phyloP scores from a whole-genome alignment of 2,797 vertebrate species.

The Brachyrhaphis roseni region DNA sequence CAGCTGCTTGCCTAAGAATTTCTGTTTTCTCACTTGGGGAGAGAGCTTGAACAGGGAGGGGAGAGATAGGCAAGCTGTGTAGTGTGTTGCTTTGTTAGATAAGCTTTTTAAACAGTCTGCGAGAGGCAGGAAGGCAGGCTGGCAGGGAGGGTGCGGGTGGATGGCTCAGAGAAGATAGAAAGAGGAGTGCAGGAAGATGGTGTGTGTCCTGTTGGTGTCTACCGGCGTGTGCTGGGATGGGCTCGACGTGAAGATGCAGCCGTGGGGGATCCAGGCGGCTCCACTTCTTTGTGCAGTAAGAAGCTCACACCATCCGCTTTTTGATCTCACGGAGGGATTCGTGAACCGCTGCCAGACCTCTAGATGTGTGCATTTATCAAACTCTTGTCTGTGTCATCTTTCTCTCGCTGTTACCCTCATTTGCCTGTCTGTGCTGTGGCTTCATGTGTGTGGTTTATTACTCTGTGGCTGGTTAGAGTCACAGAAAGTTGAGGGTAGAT shows the following conservation, averaged over 20 bases:
- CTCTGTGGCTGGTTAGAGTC: constrained; percentile 11
- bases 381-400: constrained; percentile 33
- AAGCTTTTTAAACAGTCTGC: constrained; percentile 75
- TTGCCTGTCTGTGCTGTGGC: constrained; percentile 23
- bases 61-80: constrained; percentile 76
- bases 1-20: constrained; percentile 86
- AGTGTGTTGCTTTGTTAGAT: constrained; percentile 86
- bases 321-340: constrained; percentile 57
- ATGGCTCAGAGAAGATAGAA: constrained; percentile 57
- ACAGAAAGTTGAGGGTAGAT: constrained; percentile 43
- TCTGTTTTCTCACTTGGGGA: constrained; percentile 80
- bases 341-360: constrained; percentile 58
- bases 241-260: constrained; percentile 77
- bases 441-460: constrained; percentile 35
- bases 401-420: constrained; percentile 23
- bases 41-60: constrained; percentile 57
- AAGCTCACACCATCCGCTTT: constrained; percentile 62
- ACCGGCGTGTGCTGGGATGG: constrained; percentile 66
- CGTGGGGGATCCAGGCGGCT: constrained; percentile 77
- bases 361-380: constrained; percentile 59
- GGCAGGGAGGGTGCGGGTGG: constrained; percentile 42
- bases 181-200: constrained; percentile 76
- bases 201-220: constrained; percentile 70
- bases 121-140: constrained; percentile 64
- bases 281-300: constrained; percentile 84